phyloP scores from a whole-genome alignment of 2,797 vertebrate genomes.

The Tauraco hartlaubi region DNA sequence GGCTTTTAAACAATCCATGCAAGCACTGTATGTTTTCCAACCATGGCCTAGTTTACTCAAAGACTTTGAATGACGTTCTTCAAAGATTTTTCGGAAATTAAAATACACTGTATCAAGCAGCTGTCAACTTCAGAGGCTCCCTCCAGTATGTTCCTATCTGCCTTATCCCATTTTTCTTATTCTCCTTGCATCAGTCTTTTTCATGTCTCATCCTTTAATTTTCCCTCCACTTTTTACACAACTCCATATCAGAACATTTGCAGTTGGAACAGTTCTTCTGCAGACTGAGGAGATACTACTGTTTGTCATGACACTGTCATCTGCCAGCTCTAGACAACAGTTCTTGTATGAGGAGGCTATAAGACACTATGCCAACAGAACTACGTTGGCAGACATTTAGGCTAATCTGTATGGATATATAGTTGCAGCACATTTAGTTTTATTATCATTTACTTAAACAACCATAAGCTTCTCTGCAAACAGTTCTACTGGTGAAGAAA shows the following conservation, averaged over 20 bases:
- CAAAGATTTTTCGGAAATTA: background rate
- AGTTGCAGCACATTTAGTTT: background rate
- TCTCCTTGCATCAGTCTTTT: background rate
- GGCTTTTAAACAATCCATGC: background rate
- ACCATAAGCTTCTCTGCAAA: background rate
- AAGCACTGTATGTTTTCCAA: background rate
- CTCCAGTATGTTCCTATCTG: background rate
- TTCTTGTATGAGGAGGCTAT: background rate
- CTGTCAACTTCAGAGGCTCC: constrained; percentile 4
- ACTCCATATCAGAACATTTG: background rate
- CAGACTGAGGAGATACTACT: background rate
- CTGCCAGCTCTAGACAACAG: constrained; percentile 34
- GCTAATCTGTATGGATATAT: background rate
- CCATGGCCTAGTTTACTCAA: background rate
- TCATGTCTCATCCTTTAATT: background rate
- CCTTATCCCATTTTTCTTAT: background rate
- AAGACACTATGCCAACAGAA: background rate
- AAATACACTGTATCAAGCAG: background rate
- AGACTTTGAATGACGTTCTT: background rate
- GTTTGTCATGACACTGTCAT: background rate
- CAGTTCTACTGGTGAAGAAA: background rate
- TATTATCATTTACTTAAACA: constrained; percentile 5
- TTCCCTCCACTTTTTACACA: background rate
- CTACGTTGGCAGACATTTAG: background rate
- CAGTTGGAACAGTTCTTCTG: constrained; percentile 4